Conservation (phyloP, 2,113 vertebrate species). For the Thinocorus orbignyianus region DNA sequence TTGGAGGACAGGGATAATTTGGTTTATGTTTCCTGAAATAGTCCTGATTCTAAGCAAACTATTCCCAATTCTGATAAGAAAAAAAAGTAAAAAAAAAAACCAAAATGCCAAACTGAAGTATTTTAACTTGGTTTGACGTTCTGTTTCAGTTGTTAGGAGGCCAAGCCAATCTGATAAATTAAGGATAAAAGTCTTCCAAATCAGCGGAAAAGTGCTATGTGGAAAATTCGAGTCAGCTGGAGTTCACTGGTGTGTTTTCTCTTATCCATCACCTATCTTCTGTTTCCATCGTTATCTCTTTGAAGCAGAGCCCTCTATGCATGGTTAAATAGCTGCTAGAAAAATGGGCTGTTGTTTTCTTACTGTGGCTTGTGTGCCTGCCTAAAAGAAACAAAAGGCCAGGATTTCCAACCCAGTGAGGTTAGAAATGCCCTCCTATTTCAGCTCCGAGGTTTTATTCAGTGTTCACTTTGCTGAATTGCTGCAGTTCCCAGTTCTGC, state of each 20-base stretch:
- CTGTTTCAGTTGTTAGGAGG: neutral
- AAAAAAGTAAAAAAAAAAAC: neutral
- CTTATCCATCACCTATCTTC: neutral
- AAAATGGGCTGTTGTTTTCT: neutral
- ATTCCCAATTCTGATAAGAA: neutral
- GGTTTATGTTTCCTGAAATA: neutral
- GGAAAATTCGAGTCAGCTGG: neutral
- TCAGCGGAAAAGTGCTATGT: neutral
- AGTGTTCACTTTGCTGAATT: neutral
- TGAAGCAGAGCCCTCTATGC: neutral
- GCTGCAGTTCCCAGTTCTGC: neutral
- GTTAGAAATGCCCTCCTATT: neutral
- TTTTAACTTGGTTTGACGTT: neutral
- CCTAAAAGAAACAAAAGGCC: neutral
- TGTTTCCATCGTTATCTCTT: neutral
- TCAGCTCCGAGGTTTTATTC: neutral
- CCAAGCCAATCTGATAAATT: neutral
- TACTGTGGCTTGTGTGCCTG: neutral
- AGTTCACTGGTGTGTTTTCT: neutral
- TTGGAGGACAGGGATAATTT: neutral
- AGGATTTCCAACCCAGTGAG: neutral
- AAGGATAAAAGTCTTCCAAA: neutral
- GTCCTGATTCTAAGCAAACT: neutral
- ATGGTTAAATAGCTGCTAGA: neutral
- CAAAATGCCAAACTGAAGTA: neutral